phyloP scores from a whole-genome alignment of 2,888 invertebrate genomes.

The Muschampia plurimacula region DNA sequence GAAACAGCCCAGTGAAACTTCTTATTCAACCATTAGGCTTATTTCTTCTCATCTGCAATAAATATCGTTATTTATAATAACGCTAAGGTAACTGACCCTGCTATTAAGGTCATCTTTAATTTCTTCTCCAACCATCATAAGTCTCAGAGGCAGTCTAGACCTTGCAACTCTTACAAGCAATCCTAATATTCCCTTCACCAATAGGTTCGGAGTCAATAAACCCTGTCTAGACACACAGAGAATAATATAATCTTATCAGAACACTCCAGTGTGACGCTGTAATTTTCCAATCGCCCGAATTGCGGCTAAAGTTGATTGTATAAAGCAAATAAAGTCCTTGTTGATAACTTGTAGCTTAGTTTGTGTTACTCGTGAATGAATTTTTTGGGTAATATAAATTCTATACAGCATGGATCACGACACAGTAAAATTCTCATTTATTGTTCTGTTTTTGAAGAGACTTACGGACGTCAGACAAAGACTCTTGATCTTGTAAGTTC shows the following conservation, averaged over 20 bases:
- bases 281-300: conserved; percentile 2
- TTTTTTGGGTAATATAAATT: no score
- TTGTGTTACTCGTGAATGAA: no score
- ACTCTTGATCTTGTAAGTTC: no score
- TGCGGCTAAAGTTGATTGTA: conserved; percentile 1
- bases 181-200: conserved; percentile 4
- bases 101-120: background rate
- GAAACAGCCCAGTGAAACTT: no score
- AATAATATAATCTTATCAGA: conserved; percentile 3
- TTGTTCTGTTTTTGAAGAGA: no score
- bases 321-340: background rate
- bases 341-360: background rate
- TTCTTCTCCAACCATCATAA: background rate
- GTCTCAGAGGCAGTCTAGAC: background rate
- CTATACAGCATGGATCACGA: no score
- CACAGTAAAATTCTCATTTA: no score
- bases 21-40: no score
- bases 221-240: background rate
- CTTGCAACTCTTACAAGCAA: background rate
- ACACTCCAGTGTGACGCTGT: background rate
- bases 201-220: background rate
- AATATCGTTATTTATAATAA: no score
- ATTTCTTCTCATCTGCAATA: no score
- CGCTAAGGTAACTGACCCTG: background rate
- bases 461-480: no score